These are phyloP conservation scores for Apteryx owenii DNA, from an alignment of 2,113 vertebrate species.

Conservation along the genomic window DNA sequence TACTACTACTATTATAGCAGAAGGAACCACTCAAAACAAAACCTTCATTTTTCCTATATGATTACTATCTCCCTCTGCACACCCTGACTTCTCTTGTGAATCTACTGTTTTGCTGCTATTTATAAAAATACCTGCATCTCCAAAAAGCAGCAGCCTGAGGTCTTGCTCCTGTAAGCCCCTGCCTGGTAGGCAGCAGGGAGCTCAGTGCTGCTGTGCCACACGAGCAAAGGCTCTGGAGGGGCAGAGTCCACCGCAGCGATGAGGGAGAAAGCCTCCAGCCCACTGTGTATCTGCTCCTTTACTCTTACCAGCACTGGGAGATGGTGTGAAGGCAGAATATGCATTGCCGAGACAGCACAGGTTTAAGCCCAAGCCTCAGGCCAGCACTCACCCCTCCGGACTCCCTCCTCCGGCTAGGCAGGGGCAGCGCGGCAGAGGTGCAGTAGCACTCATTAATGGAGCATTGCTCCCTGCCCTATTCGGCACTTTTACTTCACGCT, in stretches of 20 bases:
- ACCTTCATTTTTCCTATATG: neutral
- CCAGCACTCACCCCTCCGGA: neutral
- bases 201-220: neutral
- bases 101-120: neutral
- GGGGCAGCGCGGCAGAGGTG: constrained; percentile 2
- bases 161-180: neutral
- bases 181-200: neutral
- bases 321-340: neutral
- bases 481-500: neutral
- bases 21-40: neutral
- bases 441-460: neutral
- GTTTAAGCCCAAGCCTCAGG: neutral
- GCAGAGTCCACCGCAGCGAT: neutral
- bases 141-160: neutral
- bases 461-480: neutral
- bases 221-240: neutral
- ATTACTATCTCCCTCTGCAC: neutral
- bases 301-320: neutral
- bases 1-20: neutral
- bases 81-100: neutral
- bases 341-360: neutral
- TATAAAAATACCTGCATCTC: neutral
- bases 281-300: neutral
- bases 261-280: neutral
- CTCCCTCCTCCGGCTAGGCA: neutral